Conservation (phyloP, 2,113 vertebrate genomes). For the Elephas maximus region DNA sequence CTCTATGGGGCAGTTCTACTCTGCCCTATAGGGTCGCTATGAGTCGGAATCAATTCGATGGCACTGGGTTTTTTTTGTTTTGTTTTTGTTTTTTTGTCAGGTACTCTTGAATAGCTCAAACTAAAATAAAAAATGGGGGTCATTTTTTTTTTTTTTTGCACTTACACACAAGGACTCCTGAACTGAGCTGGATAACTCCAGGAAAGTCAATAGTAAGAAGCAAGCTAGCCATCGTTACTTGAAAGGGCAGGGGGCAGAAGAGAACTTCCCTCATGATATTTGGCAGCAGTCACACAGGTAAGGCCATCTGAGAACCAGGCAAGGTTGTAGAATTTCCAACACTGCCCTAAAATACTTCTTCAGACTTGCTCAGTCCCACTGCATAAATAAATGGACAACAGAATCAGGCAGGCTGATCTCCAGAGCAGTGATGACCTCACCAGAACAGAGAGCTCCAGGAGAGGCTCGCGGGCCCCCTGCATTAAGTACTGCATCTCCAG, state of each 20-base stretch:
- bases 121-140: slow-evolving; percentile 3
- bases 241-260: background rate
- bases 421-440: slow-evolving; percentile 85
- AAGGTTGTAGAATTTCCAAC: slow-evolving; percentile 38
- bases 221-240: background rate
- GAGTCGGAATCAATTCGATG: no score
- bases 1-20: no score
- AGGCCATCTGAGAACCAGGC: background rate
- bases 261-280: background rate
- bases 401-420: slow-evolving; percentile 42
- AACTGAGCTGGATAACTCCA: background rate
- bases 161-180: background rate
- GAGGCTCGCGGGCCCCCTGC: slow-evolving; percentile 31
- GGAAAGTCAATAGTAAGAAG: background rate
- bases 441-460: slow-evolving; percentile 17
- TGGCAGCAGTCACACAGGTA: background rate
- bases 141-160: background rate
- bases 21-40: no score
- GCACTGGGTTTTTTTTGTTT: no score
- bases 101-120: background rate
- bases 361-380: background rate
- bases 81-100: background rate
- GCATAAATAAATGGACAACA: slow-evolving; percentile 69
- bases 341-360: background rate
- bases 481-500: background rate